Percentiles rank a stretch among this genome's conserved stretches.
These are phyloP conservation scores for Alectoris magna DNA, from an alignment of 2,797 vertebrate species.

Conservation along the genomic window DNA sequence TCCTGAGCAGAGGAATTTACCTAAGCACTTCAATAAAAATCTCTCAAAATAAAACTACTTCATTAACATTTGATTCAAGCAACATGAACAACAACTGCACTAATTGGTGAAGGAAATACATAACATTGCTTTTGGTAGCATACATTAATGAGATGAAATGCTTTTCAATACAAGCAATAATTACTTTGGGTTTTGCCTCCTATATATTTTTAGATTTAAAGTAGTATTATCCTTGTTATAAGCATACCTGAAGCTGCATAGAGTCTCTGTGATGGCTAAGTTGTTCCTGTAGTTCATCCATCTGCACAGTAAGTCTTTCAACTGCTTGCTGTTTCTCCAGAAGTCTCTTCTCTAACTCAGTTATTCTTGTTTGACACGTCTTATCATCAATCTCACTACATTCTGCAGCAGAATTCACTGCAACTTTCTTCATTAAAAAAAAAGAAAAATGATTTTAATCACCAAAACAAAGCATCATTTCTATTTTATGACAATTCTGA, in stretches of 20 bases:
- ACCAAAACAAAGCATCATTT: not conserved
- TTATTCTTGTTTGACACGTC: not conserved
- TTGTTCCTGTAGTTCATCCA: slow-evolving; percentile 61
- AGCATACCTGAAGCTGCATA: slow-evolving; percentile 10
- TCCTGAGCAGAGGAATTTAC: not conserved
- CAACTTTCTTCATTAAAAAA: slow-evolving; percentile 58
- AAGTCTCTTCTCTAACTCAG: slow-evolving; percentile 64
- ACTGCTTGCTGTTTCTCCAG: slow-evolving; percentile 44
- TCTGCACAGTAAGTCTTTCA: not conserved
- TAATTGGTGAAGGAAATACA: not conserved
- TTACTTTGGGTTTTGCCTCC: not conserved
- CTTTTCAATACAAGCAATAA: not conserved
- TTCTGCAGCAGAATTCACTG: slow-evolving; percentile 53
- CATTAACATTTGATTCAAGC: not conserved
- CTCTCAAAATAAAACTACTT: not conserved
- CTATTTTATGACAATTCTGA: not conserved
- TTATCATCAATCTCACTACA: slow-evolving; percentile 32
- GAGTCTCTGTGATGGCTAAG: slow-evolving; percentile 65
- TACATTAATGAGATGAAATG: not conserved
- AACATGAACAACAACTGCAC: not conserved
- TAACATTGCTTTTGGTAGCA: not conserved
- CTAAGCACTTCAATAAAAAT: not conserved
- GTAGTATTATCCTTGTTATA: not conserved
- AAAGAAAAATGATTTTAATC: not conserved
- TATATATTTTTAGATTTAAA: not conserved